Conservation (phyloP, 2,797 vertebrate species). For the Choloepus didactylus region DNA sequence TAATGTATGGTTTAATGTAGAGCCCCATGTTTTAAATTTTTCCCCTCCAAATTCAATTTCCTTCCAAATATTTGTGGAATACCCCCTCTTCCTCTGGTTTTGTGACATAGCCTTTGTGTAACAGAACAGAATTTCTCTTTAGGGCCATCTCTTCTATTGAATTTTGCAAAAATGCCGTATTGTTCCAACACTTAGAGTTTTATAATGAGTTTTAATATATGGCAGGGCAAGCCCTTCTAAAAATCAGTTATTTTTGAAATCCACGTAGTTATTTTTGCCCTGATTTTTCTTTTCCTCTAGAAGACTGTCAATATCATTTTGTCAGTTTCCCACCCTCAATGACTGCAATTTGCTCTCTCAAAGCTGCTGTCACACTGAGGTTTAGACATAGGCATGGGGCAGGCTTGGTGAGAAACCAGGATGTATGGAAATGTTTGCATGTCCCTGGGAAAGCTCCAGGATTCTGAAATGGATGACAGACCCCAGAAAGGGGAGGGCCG, state of each 20-base stretch:
- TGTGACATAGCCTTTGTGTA: background rate
- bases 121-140: background rate
- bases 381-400: background rate
- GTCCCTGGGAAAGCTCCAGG: background rate
- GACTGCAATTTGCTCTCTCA: background rate
- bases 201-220: background rate
- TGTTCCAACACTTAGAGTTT: background rate
- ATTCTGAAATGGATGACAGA: no score
- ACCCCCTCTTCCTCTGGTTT: background rate
- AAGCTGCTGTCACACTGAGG: background rate
- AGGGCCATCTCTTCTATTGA: background rate
- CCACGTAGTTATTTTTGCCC: background rate
- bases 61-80: background rate
- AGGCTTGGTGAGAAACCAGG: background rate
- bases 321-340: accelerated
- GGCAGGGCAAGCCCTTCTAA: background rate
- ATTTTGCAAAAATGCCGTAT: background rate
- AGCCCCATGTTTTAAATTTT: background rate
- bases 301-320: background rate
- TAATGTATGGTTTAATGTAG: background rate
- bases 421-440: background rate
- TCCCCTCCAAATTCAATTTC: constrained; percentile 13
- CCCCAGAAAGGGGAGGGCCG: accelerated
- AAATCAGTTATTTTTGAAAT: background rate
- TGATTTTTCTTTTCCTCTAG: background rate